phyloP scores from a whole-genome alignment of 2,888 invertebrate genomes.

The Gastracanthus pulcherrimus region DNA sequence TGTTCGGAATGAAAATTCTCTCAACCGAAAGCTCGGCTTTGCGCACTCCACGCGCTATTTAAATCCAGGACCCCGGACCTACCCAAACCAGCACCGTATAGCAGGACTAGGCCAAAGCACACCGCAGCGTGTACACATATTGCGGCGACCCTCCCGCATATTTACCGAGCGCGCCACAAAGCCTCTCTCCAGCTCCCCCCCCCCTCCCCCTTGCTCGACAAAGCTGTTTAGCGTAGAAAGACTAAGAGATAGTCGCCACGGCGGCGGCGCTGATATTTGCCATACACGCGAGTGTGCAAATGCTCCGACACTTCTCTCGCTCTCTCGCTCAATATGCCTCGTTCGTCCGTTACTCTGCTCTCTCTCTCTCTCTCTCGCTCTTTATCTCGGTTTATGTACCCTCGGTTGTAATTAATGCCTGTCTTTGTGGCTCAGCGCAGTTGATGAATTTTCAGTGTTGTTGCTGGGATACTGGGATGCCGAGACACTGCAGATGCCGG shows the following conservation, averaged over 20 bases:
- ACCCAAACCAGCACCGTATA: neutral
- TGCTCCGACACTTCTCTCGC: constrained; percentile 1
- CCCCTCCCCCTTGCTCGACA: neutral
- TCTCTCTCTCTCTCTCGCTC: no score
- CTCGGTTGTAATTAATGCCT: constrained; percentile 42
- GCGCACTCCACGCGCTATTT: no score
- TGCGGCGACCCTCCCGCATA: constrained; percentile 32
- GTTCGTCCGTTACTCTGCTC: no score
- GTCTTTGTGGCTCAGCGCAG: neutral
- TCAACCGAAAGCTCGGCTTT: no score
- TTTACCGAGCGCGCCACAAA: constrained; percentile 33
- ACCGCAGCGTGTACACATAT: neutral
- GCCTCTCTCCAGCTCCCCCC: neutral
- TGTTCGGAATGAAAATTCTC: no score
- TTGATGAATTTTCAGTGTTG: constrained; percentile 21
- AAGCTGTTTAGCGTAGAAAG: constrained; percentile 36
- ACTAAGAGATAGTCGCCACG: constrained; percentile 10
- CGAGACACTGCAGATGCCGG: no score
- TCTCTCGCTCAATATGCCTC: neutral
- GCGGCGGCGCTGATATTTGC: neutral
- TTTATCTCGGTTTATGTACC: constrained; percentile 29
- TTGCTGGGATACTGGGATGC: no score
- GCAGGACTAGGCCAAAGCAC: neutral
- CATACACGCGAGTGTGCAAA: constrained; percentile 31
- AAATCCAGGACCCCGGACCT: no score